Evolutionary conservation across 2,113 vertebrate genomes (phyloP), one percentile per base, ranked within the genome.

Genomic region (Sula dactylatra): DNA sequence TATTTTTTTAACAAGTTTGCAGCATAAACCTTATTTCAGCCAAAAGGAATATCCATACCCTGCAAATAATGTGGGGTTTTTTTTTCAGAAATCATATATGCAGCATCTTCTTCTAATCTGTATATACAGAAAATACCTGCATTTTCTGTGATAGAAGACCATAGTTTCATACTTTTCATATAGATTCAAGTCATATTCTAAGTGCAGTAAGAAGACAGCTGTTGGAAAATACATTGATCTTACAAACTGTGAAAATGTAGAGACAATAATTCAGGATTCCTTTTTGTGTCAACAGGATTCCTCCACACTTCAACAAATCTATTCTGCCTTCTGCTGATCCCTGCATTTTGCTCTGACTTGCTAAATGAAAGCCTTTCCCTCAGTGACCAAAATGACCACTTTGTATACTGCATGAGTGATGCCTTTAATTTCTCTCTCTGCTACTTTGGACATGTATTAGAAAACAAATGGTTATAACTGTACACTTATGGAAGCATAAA

Each of bases 341-440:
- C 34, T 90, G 69, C 91, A 86, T 94, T 97, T 96, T 88, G 47
- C 80, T 91, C 34, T 17, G 31, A 49, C 45, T 65, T 90, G 77
- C 52, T 89, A 95, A 97, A 97, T 95, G 83, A 94, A 96, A 84
- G 34, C 25, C 59, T 89, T 90, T 96, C 69, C 82, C 86, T 86
- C 66, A 7, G 88, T 96, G 86, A 92, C 88, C 79, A 96, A 92
- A 93, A 96, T 78, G 70, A 96, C 85, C 88, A 86, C 38, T 95
- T 94, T 54, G 44, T 93, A 80, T 81, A 88, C 36, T 82, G 61
- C 16, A 62, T 90, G 95, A 97, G n/a, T 95, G 73, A 97, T 94
- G 40, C 9, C 90, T 97, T 96, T 97, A 97, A 97, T 97, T 97
- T 97, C 86, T 95, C 92, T 85, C 87, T 90, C 62, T 94, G 59